Conservation (phyloP, 1,140 invertebrate genomes). For the Venturia canescens region DNA sequence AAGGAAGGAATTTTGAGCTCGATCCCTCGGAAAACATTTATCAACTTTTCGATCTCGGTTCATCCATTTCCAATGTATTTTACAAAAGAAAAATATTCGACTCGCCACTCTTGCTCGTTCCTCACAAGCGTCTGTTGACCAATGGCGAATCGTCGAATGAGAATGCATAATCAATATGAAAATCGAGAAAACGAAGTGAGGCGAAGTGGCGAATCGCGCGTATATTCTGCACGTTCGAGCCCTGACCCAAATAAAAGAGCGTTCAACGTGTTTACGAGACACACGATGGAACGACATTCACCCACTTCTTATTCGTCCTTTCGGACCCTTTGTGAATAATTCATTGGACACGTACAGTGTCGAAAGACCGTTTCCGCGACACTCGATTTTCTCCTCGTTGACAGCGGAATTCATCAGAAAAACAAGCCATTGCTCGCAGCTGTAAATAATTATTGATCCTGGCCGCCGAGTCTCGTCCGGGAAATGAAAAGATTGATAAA, state of each 20-base stretch:
- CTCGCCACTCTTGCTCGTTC: no score
- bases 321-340: slow-evolving; percentile 23
- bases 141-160: neutral
- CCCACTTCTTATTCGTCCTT: slow-evolving; percentile 55
- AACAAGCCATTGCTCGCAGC: no score
- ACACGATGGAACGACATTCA: slow-evolving; percentile 56
- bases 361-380: neutral
- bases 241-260: slow-evolving; percentile 58
- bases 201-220: slow-evolving; percentile 2
- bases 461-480: no score
- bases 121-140: no score
- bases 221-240: slow-evolving; percentile 43
- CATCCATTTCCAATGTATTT: no score
- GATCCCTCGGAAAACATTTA: no score
- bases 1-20: neutral
- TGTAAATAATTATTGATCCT: no score
- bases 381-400: neutral
- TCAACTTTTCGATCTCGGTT: no score
- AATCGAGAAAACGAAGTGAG: neutral
- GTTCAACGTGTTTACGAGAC: neutral
- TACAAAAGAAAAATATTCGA: no score
- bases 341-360: neutral
- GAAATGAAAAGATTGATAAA: no score
- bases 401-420: no score
- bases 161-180: neutral